Percentiles rank a stretch among this genome's conserved stretches.
Evolutionary conservation across 2,888 invertebrate genomes (phyloP).

Genomic region (Machimus rusticus): DNA sequence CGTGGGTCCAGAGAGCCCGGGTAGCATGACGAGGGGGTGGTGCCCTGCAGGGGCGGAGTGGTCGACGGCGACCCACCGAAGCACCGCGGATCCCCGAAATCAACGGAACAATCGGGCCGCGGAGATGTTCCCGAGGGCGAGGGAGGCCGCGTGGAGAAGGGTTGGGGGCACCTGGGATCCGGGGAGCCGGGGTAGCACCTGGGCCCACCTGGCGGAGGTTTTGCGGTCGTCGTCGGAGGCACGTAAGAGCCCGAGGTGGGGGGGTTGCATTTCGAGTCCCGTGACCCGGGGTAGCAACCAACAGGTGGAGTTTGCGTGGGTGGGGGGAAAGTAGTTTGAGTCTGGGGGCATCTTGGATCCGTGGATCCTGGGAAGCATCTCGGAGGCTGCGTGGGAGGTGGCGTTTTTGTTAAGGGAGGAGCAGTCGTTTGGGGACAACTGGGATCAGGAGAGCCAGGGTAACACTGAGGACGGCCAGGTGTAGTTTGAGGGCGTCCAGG

Average conservation of each 20-base stretch:
- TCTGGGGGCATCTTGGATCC: too few species aligned
- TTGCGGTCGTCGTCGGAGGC: constrained; percentile 48
- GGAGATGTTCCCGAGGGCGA: constrained; percentile 34
- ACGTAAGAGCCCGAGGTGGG: too few species aligned
- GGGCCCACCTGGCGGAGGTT: constrained; percentile 42
- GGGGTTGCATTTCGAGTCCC: background rate
- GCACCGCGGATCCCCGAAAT: constrained; percentile 63
- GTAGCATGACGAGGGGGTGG: constrained; percentile 54
- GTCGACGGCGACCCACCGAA: constrained; percentile 53
- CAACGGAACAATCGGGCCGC: constrained; percentile 60
- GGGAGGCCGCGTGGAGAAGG: background rate
- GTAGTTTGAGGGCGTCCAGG: constrained; percentile 38
- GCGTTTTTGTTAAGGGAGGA: background rate
- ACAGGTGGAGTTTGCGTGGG: background rate
- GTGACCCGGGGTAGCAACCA: background rate
- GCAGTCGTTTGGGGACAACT: constrained; percentile 53
- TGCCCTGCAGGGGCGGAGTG: constrained; percentile 50
- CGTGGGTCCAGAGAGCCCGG: constrained; percentile 57
- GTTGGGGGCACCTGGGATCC: constrained; percentile 55
- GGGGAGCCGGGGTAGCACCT: background rate
- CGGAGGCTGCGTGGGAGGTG: too few species aligned
- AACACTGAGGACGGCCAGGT: constrained; percentile 55
- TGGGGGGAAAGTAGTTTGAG: constrained; percentile 26
- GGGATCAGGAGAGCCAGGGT: constrained; percentile 60
- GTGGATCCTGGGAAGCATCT: too few species aligned